Percentiles rank a stretch among this genome's conserved stretches.
Evolutionary conservation across 2,888 invertebrate genomes (phyloP).

Genomic region (Proisotoma minuta): DNA sequence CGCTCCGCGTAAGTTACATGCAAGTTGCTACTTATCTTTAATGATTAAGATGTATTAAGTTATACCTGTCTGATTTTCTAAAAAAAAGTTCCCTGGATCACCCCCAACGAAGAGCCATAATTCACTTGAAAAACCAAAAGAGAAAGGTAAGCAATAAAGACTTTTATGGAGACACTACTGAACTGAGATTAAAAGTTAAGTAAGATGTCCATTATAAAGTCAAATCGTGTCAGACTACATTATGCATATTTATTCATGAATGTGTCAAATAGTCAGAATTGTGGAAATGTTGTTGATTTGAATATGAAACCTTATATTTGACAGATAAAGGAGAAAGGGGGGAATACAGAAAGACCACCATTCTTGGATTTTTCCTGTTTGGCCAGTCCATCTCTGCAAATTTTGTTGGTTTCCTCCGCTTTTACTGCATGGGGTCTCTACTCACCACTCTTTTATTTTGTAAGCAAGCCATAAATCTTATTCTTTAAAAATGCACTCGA

Average conservation of each 20-base stretch:
- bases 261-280: not conserved
- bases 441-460: slow-evolving; percentile 75
- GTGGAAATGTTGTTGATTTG: not conserved
- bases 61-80: too few species aligned
- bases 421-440: slow-evolving; percentile 76
- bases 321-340: slow-evolving; percentile 68
- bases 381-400: slow-evolving; percentile 75
- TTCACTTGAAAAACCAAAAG: slow-evolving; percentile 83
- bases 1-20: slow-evolving; percentile 76
- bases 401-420: slow-evolving; percentile 72
- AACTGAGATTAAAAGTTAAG: too few species aligned
- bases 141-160: slow-evolving; percentile 54
- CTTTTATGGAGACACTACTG: too few species aligned
- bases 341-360: slow-evolving; percentile 69
- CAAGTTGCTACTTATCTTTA: too few species aligned
- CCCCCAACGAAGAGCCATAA: slow-evolving; percentile 76
- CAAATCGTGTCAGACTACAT: not conserved
- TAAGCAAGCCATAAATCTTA: slow-evolving; percentile 48
- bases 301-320: not conserved
- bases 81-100: slow-evolving; percentile 80
- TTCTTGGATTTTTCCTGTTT: slow-evolving; percentile 82
- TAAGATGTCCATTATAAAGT: not conserved
- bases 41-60: too few species aligned
- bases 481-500: too few species aligned
- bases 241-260: not conserved